Conservation (phyloP, 2,888 invertebrate species). For the Onchidella celtica region DNA sequence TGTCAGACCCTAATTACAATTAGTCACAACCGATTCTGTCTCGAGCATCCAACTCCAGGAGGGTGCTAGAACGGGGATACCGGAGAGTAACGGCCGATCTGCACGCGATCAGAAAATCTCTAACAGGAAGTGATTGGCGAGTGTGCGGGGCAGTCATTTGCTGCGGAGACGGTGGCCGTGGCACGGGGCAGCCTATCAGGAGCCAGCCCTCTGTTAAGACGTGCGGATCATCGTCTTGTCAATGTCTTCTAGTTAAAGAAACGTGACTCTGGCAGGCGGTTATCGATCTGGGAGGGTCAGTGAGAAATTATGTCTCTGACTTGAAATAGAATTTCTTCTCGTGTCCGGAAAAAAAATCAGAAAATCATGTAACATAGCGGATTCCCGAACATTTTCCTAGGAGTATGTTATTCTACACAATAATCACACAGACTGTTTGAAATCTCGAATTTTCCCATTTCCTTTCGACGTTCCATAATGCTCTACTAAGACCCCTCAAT, state of each 20-base stretch:
- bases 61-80: slow-evolving; percentile 9
- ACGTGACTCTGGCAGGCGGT: background rate
- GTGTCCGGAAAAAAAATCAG: too few species aligned
- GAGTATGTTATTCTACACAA: too few species aligned
- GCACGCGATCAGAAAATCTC: slow-evolving; percentile 42
- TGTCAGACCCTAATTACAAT: slow-evolving; percentile 14
- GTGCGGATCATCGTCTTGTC: slow-evolving; percentile 16
- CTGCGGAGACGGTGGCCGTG: slow-evolving; percentile 25
- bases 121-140: slow-evolving; percentile 26
- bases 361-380: too few species aligned
- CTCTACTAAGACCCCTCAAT: too few species aligned
- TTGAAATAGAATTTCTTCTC: too few species aligned
- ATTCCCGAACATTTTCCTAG: too few species aligned
- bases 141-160: slow-evolving; percentile 26
- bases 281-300: background rate
- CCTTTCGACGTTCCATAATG: too few species aligned
- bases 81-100: slow-evolving; percentile 24
- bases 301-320: too few species aligned
- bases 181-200: slow-evolving; percentile 17
- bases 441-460: too few species aligned
- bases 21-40: slow-evolving; percentile 29
- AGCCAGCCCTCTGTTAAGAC: background rate
- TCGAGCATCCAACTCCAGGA: background rate
- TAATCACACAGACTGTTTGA: too few species aligned
- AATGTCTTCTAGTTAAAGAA: background rate